phyloP scores from a whole-genome alignment of 2,113 vertebrate genomes.

The Catharus fuscescens region DNA sequence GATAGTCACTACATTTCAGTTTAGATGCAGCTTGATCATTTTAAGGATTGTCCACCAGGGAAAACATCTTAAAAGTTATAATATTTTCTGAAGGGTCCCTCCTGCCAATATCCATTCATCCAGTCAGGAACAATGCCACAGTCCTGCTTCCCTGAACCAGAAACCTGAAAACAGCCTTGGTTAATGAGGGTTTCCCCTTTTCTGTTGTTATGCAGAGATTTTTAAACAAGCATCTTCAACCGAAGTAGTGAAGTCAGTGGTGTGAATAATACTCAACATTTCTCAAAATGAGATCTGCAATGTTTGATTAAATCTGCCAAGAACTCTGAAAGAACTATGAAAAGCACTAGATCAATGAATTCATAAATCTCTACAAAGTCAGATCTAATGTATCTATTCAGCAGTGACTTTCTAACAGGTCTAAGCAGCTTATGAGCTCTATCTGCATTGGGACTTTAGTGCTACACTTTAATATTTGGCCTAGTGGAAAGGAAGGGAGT shows the following conservation, averaged over 20 bases:
- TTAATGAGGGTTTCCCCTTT: not conserved
- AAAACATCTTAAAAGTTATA: not conserved
- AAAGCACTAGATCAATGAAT: not conserved
- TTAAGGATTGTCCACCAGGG: not conserved
- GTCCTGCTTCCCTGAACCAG: not conserved
- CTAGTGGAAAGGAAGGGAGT: not conserved
- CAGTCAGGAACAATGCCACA: not conserved
- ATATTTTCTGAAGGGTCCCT: not conserved
- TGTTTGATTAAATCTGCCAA: not conserved
- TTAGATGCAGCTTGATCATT: not conserved
- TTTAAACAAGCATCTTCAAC: not conserved
- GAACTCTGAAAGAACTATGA: not conserved
- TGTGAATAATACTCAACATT: not conserved
- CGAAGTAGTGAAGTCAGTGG: not conserved
- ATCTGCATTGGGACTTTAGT: not conserved
- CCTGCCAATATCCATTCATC: not conserved
- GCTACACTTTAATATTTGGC: not conserved
- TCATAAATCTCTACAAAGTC: not conserved
- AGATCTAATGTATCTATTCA: not conserved
- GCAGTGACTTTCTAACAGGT: not conserved
- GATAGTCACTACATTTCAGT: not conserved
- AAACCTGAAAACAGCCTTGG: not conserved
- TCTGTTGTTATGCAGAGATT: not conserved
- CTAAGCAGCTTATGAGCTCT: not conserved
- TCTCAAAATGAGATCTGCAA: not conserved